These are phyloP conservation scores for Eulithis prunata DNA, from an alignment of 2,888 invertebrate species.

Conservation along the genomic window DNA sequence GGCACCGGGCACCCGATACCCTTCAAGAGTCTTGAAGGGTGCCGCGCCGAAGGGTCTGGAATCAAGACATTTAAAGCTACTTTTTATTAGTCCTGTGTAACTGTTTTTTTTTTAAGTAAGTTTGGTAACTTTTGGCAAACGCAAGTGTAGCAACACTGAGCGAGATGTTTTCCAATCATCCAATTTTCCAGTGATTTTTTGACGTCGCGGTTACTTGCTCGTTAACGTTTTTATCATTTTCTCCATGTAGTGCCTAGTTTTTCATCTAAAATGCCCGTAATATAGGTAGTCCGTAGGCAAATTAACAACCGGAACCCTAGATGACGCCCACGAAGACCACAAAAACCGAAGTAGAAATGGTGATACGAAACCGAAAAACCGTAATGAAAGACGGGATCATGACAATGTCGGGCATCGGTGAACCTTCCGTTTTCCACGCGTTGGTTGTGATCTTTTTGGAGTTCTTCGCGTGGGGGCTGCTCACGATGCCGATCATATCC, in stretches of 20 bases:
- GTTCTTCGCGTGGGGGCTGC: constrained; percentile 99
- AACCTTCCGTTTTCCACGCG: constrained; percentile 99
- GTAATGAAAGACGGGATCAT: constrained; percentile 95
- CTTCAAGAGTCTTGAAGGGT: too few species aligned
- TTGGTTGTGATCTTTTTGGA: constrained; percentile 99
- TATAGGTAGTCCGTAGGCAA: constrained; percentile 73
- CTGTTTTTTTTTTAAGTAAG: too few species aligned
- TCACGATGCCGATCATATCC: constrained; percentile 98
- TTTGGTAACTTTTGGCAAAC: background rate
- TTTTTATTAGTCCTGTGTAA: background rate
- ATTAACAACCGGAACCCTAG: constrained; percentile 69
- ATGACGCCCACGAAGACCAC: constrained; percentile 91
- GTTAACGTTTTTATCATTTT: constrained; percentile 58
- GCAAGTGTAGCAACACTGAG: constrained; percentile 61
- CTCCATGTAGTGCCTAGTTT: constrained; percentile 77
- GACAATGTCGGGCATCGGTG: constrained; percentile 94
- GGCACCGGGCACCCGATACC: too few species aligned
- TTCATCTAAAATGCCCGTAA: constrained; percentile 70
- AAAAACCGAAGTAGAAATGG: constrained; percentile 94
- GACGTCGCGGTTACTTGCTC: constrained; percentile 76
- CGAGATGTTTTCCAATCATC: constrained; percentile 70
- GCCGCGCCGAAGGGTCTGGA: too few species aligned
- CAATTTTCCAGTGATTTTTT: constrained; percentile 77
- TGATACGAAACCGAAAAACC: constrained; percentile 93
- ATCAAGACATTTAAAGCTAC: too few species aligned